Evolutionary conservation across 53 echinoderm and acorn worm species (phyloP).

Genomic region (Mesocentrotus franciscanus): DNA sequence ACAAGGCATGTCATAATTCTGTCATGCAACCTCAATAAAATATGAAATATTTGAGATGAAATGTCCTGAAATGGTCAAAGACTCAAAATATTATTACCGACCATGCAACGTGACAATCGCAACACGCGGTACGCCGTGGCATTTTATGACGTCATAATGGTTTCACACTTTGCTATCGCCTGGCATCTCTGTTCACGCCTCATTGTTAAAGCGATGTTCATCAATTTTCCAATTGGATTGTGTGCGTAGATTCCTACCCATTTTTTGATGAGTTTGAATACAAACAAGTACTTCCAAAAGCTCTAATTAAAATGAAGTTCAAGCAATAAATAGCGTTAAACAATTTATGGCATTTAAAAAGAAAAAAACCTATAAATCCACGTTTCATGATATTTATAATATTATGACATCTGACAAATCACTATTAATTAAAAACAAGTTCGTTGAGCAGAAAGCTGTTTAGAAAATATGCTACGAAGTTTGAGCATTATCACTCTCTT

Average conservation of each 20-base stretch:
- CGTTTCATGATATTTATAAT: constrained; percentile 4
- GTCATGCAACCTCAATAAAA: not conserved
- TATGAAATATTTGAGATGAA: constrained; percentile 18
- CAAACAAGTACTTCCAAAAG: not conserved
- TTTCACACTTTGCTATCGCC: constrained; percentile 22
- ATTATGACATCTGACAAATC: not conserved
- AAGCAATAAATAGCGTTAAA: not conserved
- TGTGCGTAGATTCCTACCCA: not conserved
- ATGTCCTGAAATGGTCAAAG: not conserved
- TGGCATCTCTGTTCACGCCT: not conserved
- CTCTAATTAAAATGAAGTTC: constrained; percentile 6
- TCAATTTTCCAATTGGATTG: not conserved
- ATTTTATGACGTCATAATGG: constrained; percentile 41
- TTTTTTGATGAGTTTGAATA: not conserved
- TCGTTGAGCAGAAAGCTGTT: not conserved
- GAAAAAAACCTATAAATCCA: not conserved
- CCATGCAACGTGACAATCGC: constrained; percentile 4
- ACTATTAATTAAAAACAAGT: not conserved
- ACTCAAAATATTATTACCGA: not conserved
- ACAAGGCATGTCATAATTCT: not conserved
- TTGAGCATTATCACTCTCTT: not conserved
- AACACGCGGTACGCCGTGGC: constrained; percentile 8
- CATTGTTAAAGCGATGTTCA: constrained; percentile 25
- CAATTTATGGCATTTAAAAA: not conserved
- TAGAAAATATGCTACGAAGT: not conserved